Conservation (phyloP, 2,888 invertebrate genomes). For the Metalampra italica region DNA sequence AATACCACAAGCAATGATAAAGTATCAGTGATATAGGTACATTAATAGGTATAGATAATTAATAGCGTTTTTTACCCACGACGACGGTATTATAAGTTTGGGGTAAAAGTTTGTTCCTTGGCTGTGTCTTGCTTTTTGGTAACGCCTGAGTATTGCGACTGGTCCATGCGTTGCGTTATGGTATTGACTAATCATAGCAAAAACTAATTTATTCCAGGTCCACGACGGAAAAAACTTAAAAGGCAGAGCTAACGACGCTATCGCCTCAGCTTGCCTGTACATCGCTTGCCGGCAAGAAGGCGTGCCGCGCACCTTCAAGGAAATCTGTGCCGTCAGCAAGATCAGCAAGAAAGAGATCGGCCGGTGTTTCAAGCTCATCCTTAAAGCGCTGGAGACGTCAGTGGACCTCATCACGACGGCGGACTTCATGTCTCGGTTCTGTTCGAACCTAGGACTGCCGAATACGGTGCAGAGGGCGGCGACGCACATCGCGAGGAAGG, state of each 20-base stretch:
- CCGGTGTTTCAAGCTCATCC: slow-evolving; percentile 96
- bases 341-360: slow-evolving; percentile 99
- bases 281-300: slow-evolving; percentile 99
- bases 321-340: slow-evolving; percentile 99
- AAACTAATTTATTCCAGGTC: slow-evolving; percentile 80
- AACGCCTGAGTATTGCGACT: too few relatives aligned
- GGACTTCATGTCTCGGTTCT: slow-evolving; percentile 99
- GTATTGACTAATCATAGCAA: too few relatives aligned
- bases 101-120: too few relatives aligned
- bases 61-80: too few relatives aligned
- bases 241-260: slow-evolving; percentile 97
- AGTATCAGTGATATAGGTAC: too few relatives aligned
- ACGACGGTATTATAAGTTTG: too few relatives aligned
- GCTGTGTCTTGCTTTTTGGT: too few relatives aligned
- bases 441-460: slow-evolving; percentile 94
- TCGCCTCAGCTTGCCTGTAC: slow-evolving; percentile 98
- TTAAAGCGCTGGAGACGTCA: slow-evolving; percentile 97
- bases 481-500: slow-evolving; percentile 97
- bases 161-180: too few relatives aligned
- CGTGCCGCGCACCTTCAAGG: slow-evolving; percentile 99
- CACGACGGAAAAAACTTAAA: slow-evolving; percentile 97
- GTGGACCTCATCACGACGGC: slow-evolving; percentile 98
- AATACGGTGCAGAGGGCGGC: slow-evolving; percentile 95
- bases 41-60: too few relatives aligned
- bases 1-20: background rate